Base-by-base conservation (phyloP, 2,888 invertebrate species). In the Dione vanillae region DNA sequence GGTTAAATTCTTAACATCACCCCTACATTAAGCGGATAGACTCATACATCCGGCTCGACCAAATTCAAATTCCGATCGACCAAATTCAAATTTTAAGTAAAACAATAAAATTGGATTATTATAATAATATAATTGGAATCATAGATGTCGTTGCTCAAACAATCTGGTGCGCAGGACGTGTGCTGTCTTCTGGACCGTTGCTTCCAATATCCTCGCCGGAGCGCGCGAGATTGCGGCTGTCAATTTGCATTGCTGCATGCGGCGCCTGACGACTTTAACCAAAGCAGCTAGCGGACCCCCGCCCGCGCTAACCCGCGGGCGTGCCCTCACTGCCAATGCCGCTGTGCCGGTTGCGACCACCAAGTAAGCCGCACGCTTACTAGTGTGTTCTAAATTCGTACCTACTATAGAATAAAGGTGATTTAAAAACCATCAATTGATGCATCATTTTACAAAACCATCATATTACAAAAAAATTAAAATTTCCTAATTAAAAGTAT, bases 181-280 rank as follows among this genome's bases (percentile, higher is more conserved):
- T 97, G 97, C 96, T 97, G 97, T 90, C 94, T 97, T 80, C 96
- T 97, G 95, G 96, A 97, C 93, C 96, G 96, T 94, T 97, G 97
- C 95, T 97, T 97, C 95, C 96, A 96, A 94, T 96, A 96, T 91
- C 96, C 96, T 79, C 95, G 96, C 83, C 95, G 96, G 87, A 94
- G 95, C 88, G 95, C 96, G 79, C 96, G 97, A 87, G 97, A 97
- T 91, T 97, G 97, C 90, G 97, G 97, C 93, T 97, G 97, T 94
- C 97, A 97, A 93, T 97, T 97, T 94, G 97, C 97, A 84, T 94
- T 97, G 86, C 95, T 97, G 86, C 97, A 97, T 94, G 96, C 97
- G 86, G 97, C 95, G 81, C 96, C 96, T 86, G 95, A 95, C 90
- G 95, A 93, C 71, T 85, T 85, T 79, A 83, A 80, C 79, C 88